Conservation (phyloP, 2,888 invertebrate species). For the Eulithis prunata region DNA sequence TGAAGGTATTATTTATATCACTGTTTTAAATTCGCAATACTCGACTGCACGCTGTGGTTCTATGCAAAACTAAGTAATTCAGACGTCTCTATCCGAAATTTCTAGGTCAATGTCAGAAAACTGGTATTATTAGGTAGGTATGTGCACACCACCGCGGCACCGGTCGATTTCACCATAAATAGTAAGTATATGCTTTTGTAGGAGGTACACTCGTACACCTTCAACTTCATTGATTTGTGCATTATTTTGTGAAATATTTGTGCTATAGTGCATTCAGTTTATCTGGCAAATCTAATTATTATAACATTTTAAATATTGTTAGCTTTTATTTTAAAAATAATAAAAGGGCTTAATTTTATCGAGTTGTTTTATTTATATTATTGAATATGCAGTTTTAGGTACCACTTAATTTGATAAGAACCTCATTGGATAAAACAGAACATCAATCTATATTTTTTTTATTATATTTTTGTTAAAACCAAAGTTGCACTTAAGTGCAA, state of each 20-base stretch:
- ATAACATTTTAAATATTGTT: background rate
- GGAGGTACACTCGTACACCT: too few relatives aligned
- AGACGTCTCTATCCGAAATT: slow-evolving; percentile 14
- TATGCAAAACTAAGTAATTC: slow-evolving; percentile 12
- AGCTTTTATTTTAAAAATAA: background rate
- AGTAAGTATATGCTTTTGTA: background rate
- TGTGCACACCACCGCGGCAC: slow-evolving; percentile 6
- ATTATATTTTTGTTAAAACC: too few relatives aligned
- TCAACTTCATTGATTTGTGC: background rate
- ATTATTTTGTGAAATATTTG: background rate
- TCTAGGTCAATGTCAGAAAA: slow-evolving; percentile 33
- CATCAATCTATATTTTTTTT: too few relatives aligned
- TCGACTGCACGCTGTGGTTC: background rate
- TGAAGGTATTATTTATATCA: too few relatives aligned
- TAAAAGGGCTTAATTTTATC: too few relatives aligned
- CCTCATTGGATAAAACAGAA: too few relatives aligned
- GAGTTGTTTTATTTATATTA: too few relatives aligned
- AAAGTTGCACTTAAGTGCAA: too few relatives aligned
- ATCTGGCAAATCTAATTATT: too few relatives aligned
- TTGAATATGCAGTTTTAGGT: too few relatives aligned
- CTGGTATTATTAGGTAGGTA: slow-evolving; percentile 11
- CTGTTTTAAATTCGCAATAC: background rate
- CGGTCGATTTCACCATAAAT: slow-evolving; percentile 21
- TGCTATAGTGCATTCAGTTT: too few relatives aligned
- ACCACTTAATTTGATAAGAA: too few relatives aligned